phyloP scores from a whole-genome alignment of 2,797 vertebrate genomes.

The Chaenodraco wilsoni region DNA sequence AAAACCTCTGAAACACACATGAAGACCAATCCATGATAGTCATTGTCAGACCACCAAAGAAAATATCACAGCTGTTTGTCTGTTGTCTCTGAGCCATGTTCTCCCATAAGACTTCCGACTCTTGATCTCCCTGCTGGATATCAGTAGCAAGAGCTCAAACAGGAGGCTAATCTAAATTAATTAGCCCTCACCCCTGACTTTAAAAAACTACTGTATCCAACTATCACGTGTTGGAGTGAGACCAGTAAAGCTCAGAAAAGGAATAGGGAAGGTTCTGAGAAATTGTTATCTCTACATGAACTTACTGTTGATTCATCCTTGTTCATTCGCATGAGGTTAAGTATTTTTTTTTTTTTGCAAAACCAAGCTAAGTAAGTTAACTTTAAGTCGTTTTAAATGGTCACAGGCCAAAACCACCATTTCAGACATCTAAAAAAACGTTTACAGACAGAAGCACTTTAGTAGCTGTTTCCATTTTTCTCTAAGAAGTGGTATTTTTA shows the following conservation, averaged over 20 bases:
- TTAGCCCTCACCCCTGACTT: constrained; percentile 36
- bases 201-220: constrained; percentile 1
- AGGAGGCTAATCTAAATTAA: constrained; percentile 50
- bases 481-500: background rate
- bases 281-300: background rate
- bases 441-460: background rate
- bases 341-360: background rate
- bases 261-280: background rate
- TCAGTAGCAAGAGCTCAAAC: constrained; percentile 18
- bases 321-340: constrained; percentile 11
- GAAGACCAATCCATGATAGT: background rate
- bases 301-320: constrained; percentile 4
- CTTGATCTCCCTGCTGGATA: constrained; percentile 7
- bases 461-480: background rate
- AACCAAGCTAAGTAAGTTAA: constrained; percentile 2
- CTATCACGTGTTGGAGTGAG: background rate
- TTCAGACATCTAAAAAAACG: background rate
- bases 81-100: background rate
- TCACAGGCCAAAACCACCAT: background rate
- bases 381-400: background rate
- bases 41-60: background rate
- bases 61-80: background rate
- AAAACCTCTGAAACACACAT: background rate
- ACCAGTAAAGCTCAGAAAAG: background rate
- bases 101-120: background rate